Evolutionary conservation across 2,113 vertebrate species (phyloP), one percentile per base, ranked within the genome.

Genomic region (Pica pica): DNA sequence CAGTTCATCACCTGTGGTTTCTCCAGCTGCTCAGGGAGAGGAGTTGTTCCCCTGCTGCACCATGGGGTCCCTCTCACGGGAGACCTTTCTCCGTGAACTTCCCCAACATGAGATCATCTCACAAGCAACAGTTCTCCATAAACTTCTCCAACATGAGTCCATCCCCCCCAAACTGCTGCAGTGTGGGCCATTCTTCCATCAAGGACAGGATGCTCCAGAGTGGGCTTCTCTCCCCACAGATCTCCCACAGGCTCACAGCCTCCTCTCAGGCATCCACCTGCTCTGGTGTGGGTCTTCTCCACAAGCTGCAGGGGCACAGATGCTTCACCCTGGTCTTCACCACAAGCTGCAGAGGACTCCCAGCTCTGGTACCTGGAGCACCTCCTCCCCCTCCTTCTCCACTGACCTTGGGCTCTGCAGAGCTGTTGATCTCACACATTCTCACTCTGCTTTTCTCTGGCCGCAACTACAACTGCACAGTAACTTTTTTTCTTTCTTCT

Each of bases 231-330:
- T 56, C 35, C 30, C 50, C 28, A 9, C 5, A 3, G 26, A 21
- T 61, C 26, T 53, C 47, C 46, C 13, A 19, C 0, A 0, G 57
- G 41, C 41, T 64, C 69, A 30, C 31, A 65, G 42, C 4, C 28
- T 65, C 30, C 42, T 47, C 30, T 47, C 41, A 56, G 28, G 14
- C 55, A 70, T 16, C 24, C 55, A 14, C 44, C n/a, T 63, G 22
- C 11, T 55, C 47, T 7, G 0, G 3, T 0, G 0, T 39, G 41
- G 41, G 5, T 64, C 57, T 74, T 14, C 42, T 65, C 41, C 42
- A 56, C 8, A 7, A 42, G n/a, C 60, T 75, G 35, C 50, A 41
- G 50, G n/a, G 13, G 30, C 16, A 85, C 30, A 28, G 50, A 31
- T 71, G 46, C 67, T 35, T 44, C 80, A 42, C 49, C n/a, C 8